Conservation (phyloP, 1,140 invertebrate genomes). For the Anadara kagoshimensis region DNA sequence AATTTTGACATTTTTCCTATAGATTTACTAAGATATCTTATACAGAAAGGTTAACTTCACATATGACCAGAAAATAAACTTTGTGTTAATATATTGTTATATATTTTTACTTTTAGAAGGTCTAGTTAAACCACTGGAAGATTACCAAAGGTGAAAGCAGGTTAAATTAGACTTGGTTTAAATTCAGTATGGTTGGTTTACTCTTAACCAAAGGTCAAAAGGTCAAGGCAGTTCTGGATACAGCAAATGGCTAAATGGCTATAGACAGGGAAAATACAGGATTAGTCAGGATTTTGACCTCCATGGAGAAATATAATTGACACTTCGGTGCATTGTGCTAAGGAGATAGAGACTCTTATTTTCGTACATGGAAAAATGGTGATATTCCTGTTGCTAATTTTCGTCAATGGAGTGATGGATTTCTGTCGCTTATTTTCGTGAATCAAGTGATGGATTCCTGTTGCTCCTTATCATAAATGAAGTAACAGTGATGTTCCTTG, state of each 20-base stretch:
- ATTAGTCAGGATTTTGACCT: too few species aligned
- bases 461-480: too few species aligned
- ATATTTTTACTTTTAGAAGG: constrained; percentile 61
- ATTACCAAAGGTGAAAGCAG: constrained; percentile 68
- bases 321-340: too few species aligned
- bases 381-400: too few species aligned
- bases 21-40: constrained; percentile 3
- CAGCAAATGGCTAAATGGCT: constrained; percentile 17
- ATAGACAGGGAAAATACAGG: too few species aligned
- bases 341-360: too few species aligned
- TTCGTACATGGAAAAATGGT: too few species aligned
- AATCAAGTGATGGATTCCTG: too few species aligned
- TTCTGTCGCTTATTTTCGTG: too few species aligned
- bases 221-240: constrained; percentile 3
- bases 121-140: constrained; percentile 72
- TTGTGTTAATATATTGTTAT: background rate
- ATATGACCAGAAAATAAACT: background rate
- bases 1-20: background rate
- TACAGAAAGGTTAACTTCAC: background rate
- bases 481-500: too few species aligned
- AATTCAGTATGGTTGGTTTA: constrained; percentile 4
- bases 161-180: background rate
- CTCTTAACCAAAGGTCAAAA: constrained; percentile 1
- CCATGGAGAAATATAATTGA: too few species aligned
- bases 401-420: too few species aligned